Evolutionary conservation across 2,888 invertebrate species (phyloP).

Genomic region (Pyrocoelia pectoralis): DNA sequence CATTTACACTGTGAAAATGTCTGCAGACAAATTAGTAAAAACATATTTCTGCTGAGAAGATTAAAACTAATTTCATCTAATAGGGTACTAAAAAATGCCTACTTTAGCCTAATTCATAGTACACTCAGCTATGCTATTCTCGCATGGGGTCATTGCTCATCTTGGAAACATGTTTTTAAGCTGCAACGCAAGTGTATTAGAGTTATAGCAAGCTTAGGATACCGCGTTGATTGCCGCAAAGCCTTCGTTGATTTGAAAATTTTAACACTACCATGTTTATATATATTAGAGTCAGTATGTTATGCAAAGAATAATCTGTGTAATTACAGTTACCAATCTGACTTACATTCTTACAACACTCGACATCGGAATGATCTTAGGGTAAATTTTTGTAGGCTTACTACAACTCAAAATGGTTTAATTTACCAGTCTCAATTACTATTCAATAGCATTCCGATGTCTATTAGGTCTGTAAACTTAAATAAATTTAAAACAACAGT

Average conservation of each 20-base stretch:
- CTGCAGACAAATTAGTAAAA: not conserved
- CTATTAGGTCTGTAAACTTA: not conserved
- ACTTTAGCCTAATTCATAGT: not conserved
- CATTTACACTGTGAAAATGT: not conserved
- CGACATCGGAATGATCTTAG: not conserved
- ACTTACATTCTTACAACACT: not conserved
- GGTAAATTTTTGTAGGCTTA: no score
- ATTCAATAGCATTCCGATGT: not conserved
- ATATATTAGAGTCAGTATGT: not conserved
- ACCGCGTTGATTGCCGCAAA: no score
- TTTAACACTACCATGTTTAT: not conserved
- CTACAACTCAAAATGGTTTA: not conserved
- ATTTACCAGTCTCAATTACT: not conserved
- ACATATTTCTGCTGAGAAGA: not conserved
- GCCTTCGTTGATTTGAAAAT: not conserved
- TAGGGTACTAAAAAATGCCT: not conserved
- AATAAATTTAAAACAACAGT: no score
- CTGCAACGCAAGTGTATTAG: not conserved
- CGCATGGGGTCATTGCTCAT: not conserved
- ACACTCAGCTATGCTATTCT: not conserved
- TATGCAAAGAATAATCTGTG: not conserved
- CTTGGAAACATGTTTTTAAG: not conserved
- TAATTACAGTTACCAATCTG: not conserved
- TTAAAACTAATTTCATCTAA: not conserved
- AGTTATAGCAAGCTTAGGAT: not conserved